Base-by-base conservation (phyloP, 2,113 vertebrate genomes). In the Chionodraco myersi region DNA sequence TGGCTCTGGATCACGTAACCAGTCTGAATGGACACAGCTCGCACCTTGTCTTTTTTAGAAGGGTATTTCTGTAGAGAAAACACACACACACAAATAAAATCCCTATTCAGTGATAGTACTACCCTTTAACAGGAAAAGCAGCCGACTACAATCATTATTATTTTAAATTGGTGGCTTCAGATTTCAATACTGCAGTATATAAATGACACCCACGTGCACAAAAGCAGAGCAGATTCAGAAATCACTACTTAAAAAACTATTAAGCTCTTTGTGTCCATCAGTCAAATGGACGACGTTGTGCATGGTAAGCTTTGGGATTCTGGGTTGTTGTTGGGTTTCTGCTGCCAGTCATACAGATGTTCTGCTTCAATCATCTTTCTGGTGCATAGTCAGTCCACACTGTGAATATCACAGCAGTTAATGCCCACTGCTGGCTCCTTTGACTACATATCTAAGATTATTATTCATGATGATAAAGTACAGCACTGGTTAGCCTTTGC, bases 1-100 rank as follows among this genome's bases (percentile, higher is more conserved):
- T 94, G 96, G 52, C 94, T 96, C 92, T 98, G 96, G 30, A 99
- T 93, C 91, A 98, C 91, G 93, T 99, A 99, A 62, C 97, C 98
- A 0, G 98, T 99, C 94, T 97, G 97, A 88, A 98, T 95, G 88
- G 98, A 99, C 69, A 98, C 96, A 0, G 97, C 98, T 52, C 97
- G 89, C 69, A 99, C 97, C 93, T 97, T 90, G 85, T 97, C 97
- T 93, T 98, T 99, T 92, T 96, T 96, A 4, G 97, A 96, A 0
- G 98, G 98, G 71, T 96, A 97, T 95, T 98, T 99, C 98, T 99
- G 92, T 62, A 63, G 68, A 62, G 75, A 80, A 67, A 58, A 74
- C 5, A 79, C 51, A 76, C 56, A 84, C 2, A 83, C 7, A 80
- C n/a, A 15, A 53, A 15, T 54, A 56, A 30, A 45, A 75, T 65